Base-by-base conservation (phyloP, 2,888 invertebrate species). In the Protophormia terraenovae region DNA sequence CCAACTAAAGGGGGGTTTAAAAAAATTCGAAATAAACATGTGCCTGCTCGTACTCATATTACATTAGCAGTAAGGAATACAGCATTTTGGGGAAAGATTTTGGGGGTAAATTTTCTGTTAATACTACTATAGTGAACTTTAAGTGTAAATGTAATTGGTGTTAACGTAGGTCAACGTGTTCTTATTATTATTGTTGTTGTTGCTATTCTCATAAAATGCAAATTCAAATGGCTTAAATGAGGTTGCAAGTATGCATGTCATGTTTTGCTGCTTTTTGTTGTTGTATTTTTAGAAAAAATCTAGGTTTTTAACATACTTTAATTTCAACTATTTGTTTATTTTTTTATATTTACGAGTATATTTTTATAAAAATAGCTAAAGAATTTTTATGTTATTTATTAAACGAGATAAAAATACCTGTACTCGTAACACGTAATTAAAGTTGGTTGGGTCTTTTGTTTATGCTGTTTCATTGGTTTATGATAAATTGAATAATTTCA, bases 141-240 rank as follows among this genome's bases (percentile, higher is more conserved):
- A 76, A 82, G 69, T 69, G 45, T 53, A 53, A 71, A 72, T 80
- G 58, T 66, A 76, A 80, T 66, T 66, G 84, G 71, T 84, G 80
- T 84, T 80, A 80, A 58, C 84, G 76, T 84, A 84, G 84, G 84
- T 80, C 84, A 84, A 81, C 67, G 24, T 81, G 76, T 80, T 80
- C 50, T 67, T 53, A 67, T 67, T 67, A 29, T 35, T 62, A 7
- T 78, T 50, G 60, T 27, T 41, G 32, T 45, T 10, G 35, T 29
- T 55, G 55, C 27, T 72, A 29, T 45, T 64, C 60, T 24, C 7
- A 64, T n/a, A 22, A 35, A 55, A 78, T 78, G 67, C 79, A 79
- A 84, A 84, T 75, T 79, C 62, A 75, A 75, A 32, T 79, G 29
- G 58, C 55, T 76, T 22, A 71, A 79, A 84, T 79, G 79, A 79